Percentiles rank a stretch among this genome's conserved stretches.
Conservation (phyloP, 2,888 invertebrate species). For the Aradus depressus region DNA sequence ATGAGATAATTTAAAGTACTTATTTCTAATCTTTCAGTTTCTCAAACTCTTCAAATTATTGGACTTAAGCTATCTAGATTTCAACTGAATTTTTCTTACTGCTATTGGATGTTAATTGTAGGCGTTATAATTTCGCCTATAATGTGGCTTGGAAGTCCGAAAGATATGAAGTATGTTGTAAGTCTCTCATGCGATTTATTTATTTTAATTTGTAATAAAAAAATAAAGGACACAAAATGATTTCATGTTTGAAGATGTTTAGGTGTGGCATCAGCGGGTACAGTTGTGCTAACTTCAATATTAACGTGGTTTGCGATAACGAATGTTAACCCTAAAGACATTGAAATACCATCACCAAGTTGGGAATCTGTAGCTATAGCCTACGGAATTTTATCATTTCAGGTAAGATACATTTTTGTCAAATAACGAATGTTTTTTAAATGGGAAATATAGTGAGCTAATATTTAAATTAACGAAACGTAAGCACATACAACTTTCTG, state of each 20-base stretch:
- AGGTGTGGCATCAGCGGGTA: slow-evolving; percentile 51
- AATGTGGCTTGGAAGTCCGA: slow-evolving; percentile 82
- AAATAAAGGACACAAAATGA: background rate
- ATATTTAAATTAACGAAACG: no score
- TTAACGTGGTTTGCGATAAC: slow-evolving; percentile 56
- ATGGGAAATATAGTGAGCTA: background rate
- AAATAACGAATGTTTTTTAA: background rate
- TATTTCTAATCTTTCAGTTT: slow-evolving; percentile 42
- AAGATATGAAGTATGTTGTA: slow-evolving; percentile 72
- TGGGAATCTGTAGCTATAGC: slow-evolving; percentile 38
- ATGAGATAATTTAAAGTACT: background rate
- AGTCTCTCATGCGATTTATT: background rate
- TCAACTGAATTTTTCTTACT: slow-evolving; percentile 58
- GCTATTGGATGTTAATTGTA: slow-evolving; percentile 70
- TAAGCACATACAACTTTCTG: no score
- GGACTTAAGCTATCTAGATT: slow-evolving; percentile 57
- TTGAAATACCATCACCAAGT: slow-evolving; percentile 37
- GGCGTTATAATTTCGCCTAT: slow-evolving; percentile 64
- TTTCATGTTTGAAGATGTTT: background rate
- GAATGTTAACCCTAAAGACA: slow-evolving; percentile 35
- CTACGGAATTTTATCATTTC: slow-evolving; percentile 39
- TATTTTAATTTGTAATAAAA: background rate
- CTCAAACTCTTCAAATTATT: slow-evolving; percentile 67
- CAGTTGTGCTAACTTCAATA: slow-evolving; percentile 52
- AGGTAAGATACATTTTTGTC: slow-evolving; percentile 28